A percentile compares a stretch with the other conserved stretches of the same genome.
These are phyloP conservation scores for Stegastes partitus DNA, from an alignment of 2,113 vertebrate species.

Conservation along the genomic window DNA sequence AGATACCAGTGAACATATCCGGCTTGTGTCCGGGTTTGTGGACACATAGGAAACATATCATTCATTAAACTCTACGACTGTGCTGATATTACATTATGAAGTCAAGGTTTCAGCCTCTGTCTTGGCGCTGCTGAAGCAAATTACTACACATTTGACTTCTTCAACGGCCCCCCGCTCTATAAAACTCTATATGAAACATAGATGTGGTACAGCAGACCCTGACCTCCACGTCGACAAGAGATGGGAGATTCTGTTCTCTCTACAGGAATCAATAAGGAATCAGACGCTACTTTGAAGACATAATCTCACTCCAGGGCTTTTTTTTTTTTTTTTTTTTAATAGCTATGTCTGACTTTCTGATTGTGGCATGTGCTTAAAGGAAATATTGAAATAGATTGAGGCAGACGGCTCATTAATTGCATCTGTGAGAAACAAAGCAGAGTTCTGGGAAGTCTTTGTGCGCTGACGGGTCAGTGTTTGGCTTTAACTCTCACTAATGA, in stretches of 20 bases:
- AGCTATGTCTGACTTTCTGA: conserved; percentile 32
- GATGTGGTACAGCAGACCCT: neutral
- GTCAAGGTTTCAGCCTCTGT: neutral
- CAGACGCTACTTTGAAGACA: conserved; percentile 28
- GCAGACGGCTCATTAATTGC: conserved; percentile 32
- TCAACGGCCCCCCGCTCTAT: too few relatives aligned
- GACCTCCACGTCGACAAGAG: neutral
- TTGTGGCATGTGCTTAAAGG: conserved; percentile 19
- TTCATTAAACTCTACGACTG: neutral
- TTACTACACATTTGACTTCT: neutral
- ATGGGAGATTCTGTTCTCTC: neutral
- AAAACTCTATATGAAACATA: neutral
- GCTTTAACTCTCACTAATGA: neutral
- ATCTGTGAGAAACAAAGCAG: neutral
- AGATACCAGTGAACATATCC: too few relatives aligned
- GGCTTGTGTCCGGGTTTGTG: too few relatives aligned
- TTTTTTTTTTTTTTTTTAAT: neutral
- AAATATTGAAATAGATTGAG: conserved; percentile 8
- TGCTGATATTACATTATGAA: neutral
- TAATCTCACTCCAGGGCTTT: neutral
- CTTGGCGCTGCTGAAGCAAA: neutral
- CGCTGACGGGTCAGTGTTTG: neutral
- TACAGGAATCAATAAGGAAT: conserved; percentile 36
- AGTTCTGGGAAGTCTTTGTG: neutral
- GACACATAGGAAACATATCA: too few relatives aligned